Conservation (phyloP, 2,888 invertebrate genomes). For the Erebia ligea region DNA sequence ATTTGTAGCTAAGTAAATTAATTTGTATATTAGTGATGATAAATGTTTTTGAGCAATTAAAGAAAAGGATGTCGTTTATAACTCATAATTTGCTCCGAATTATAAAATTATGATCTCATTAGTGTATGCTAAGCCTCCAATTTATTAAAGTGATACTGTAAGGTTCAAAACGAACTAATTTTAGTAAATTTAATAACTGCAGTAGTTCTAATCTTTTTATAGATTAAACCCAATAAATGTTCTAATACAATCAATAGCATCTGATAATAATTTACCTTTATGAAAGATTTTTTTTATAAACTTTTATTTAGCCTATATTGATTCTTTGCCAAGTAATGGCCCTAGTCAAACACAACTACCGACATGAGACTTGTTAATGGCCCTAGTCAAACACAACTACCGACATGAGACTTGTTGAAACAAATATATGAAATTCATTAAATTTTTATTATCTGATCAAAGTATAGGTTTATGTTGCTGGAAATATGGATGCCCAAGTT, state of each 20-base stretch:
- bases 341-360: no score
- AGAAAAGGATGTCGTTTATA: no score
- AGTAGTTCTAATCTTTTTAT: constrained; percentile 3
- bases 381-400: no score
- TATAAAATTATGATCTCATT: constrained; percentile 13
- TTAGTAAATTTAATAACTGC: constrained; percentile 6
- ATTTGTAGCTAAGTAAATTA: background rate
- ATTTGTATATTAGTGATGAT: background rate
- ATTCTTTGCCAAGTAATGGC: no score
- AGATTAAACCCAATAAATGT: constrained; percentile 6
- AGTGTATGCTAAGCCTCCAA: background rate
- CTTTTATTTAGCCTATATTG: no score
- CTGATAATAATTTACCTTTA: background rate
- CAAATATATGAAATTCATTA: no score
- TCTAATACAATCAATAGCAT: background rate
- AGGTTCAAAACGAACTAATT: background rate
- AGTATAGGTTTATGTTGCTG: no score
- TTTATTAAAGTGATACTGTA: background rate
- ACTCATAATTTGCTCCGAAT: background rate
- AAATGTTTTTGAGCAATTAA: background rate
- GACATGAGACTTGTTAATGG: no score
- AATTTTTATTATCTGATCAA: no score
- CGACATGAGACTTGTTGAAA: no score
- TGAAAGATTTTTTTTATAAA: no score
- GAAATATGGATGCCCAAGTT: no score